phyloP scores from a whole-genome alignment of 2,888 invertebrate species.

The Vanessa cardui region DNA sequence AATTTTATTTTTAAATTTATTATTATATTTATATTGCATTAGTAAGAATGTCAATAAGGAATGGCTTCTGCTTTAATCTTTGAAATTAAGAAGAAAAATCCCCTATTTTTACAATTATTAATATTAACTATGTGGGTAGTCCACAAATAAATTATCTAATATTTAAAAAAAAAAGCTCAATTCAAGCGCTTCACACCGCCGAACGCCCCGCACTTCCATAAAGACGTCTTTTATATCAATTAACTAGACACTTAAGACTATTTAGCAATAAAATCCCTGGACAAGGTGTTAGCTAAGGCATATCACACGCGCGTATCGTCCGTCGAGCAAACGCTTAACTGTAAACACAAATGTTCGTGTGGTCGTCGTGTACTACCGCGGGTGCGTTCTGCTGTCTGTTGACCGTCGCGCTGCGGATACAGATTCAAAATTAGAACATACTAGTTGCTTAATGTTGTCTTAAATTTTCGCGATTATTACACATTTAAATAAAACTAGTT shows the following conservation, averaged over 20 bases:
- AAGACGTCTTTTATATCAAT: not conserved
- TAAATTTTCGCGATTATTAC: no score
- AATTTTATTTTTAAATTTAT: no score
- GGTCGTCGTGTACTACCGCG: conserved; percentile 51
- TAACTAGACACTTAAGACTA: conserved; percentile 13
- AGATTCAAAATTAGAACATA: not conserved
- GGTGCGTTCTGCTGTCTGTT: conserved; percentile 43
- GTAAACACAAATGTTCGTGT: conserved; percentile 31
- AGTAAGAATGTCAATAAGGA: no score
- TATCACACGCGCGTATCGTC: conserved; percentile 25
- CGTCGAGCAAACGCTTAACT: conserved; percentile 41
- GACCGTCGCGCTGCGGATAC: conserved; percentile 53
- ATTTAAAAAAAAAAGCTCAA: no score
- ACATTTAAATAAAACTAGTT: no score
- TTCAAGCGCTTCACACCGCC: not conserved
- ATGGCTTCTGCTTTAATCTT: no score
- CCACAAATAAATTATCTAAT: no score
- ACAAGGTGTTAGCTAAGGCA: conserved; percentile 23
- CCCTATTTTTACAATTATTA: no score
- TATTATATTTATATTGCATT: no score
- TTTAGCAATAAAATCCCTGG: conserved; percentile 21
- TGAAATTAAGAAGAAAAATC: no score
- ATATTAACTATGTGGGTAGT: no score
- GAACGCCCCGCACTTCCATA: not conserved
- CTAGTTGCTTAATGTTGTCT: no score